Conservation (phyloP, 2,888 invertebrate species). For the Ennomos erosarius region DNA sequence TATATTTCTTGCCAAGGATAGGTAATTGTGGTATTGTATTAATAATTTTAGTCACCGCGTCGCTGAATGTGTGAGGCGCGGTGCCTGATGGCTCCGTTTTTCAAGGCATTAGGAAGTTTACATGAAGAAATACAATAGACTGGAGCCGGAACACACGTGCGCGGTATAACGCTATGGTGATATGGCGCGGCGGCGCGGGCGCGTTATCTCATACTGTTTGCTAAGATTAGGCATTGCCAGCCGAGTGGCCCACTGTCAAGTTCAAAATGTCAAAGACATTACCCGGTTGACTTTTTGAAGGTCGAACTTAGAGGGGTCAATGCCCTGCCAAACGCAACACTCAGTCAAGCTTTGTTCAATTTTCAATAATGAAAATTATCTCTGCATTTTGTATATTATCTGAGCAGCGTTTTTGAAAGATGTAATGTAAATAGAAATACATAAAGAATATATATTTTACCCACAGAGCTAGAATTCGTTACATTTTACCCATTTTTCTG, state of each 20-base stretch:
- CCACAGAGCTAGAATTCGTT: too few relatives aligned
- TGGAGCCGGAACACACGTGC: conserved; percentile 56
- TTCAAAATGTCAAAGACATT: conserved; percentile 77
- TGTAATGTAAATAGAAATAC: too few relatives aligned
- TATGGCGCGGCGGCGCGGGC: conserved; percentile 31
- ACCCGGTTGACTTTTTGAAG: conserved; percentile 48
- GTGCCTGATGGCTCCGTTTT: background rate
- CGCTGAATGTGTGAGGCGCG: too few relatives aligned
- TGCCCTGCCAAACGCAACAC: conserved; percentile 20
- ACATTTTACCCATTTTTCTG: conserved; percentile 1
- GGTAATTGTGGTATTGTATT: too few relatives aligned
- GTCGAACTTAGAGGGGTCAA: conserved; percentile 41
- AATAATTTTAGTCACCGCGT: too few relatives aligned
- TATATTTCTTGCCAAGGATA: too few relatives aligned
- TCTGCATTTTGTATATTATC: too few relatives aligned
- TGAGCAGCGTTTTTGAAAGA: too few relatives aligned
- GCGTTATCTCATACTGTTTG: conserved; percentile 68
- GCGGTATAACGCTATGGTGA: conserved; percentile 36
- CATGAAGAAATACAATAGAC: conserved; percentile 29
- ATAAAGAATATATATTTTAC: conserved; percentile 1
- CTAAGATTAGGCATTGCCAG: conserved; percentile 60
- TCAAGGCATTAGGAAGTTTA: conserved; percentile 25
- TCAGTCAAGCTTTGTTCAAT: too few relatives aligned
- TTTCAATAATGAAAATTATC: too few relatives aligned
- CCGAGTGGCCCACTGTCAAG: conserved; percentile 74